These are phyloP conservation scores for Anomalospiza imberbis DNA, from an alignment of 2,797 vertebrate species.

Conservation along the genomic window DNA sequence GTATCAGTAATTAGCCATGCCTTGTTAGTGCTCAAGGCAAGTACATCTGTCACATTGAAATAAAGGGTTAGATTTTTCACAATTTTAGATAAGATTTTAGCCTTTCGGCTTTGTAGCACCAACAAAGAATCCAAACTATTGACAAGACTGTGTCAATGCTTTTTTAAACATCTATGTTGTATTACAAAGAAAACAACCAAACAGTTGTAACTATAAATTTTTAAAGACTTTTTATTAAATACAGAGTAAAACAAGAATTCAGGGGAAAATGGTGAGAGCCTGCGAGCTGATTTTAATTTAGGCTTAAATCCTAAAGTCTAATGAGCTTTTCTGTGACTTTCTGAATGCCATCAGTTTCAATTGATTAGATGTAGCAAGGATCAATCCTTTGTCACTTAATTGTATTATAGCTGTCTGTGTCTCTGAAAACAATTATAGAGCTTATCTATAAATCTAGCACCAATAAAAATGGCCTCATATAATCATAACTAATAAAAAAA, in stretches of 20 bases:
- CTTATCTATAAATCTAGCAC: constrained; percentile 32
- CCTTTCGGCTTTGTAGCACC: not conserved
- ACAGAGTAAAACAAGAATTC: not conserved
- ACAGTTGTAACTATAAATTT: not conserved
- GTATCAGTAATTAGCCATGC: constrained; percentile 69
- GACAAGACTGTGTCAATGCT: not conserved
- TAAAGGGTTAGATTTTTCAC: constrained; percentile 33
- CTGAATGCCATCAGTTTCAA: constrained; percentile 10
- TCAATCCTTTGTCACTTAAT: constrained; percentile 54
- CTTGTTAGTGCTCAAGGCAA: constrained; percentile 67
- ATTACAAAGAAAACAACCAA: not conserved
- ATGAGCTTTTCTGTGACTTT: not conserved
- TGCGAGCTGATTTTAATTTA: not conserved
- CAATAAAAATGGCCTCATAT: constrained; percentile 30
- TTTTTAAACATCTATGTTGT: not conserved
- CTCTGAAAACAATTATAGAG: constrained; percentile 51
- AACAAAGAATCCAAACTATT: constrained; percentile 7
- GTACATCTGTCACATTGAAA: constrained; percentile 62
- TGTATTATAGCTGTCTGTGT: constrained; percentile 21
- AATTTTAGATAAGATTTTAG: constrained; percentile 33
- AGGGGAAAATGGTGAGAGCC: rapidly evolving
- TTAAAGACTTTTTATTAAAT: not conserved
- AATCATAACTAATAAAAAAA: constrained; percentile 61
- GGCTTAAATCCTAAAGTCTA: not conserved
- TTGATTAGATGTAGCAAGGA: constrained; percentile 45